These are phyloP conservation scores for Propithecus coquereli DNA, from an alignment of 2,113 vertebrate genomes.

Conservation along the genomic window DNA sequence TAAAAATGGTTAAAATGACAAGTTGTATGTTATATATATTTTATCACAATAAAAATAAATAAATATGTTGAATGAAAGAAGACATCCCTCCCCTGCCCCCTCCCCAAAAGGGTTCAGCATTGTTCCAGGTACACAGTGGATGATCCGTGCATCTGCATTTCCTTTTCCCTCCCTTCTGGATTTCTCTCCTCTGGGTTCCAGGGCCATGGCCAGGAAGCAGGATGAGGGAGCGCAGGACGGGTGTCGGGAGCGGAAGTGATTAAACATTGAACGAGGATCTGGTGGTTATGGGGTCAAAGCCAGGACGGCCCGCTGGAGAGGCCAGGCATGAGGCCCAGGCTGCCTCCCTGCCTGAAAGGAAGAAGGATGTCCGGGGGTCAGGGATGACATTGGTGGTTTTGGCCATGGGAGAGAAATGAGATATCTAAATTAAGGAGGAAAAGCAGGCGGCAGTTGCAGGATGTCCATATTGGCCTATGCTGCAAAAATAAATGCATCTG, in stretches of 20 bases:
- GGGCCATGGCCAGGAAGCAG: slow-evolving; percentile 8
- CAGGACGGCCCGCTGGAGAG: background rate
- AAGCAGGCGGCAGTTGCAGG: slow-evolving; percentile 37
- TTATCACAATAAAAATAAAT: background rate
- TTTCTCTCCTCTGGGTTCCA: slow-evolving; percentile 21
- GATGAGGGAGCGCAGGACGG: slow-evolving; percentile 8
- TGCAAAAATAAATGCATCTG: slow-evolving; percentile 58
- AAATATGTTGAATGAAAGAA: background rate
- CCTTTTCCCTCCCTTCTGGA: background rate
- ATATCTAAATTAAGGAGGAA: slow-evolving; percentile 56
- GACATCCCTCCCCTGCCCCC: no score
- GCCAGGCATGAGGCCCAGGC: background rate
- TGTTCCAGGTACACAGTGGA: background rate
- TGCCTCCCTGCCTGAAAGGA: slow-evolving; percentile 57
- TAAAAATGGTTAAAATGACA: background rate
- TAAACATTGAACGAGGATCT: slow-evolving; percentile 26
- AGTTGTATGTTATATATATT: background rate
- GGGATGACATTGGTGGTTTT: slow-evolving; percentile 37
- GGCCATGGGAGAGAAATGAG: slow-evolving; percentile 40
- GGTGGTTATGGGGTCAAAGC: slow-evolving; percentile 32
- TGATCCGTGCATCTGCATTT: background rate
- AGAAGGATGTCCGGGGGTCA: slow-evolving; percentile 70
- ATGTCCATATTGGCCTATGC: slow-evolving; percentile 42
- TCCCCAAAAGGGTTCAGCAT: background rate
- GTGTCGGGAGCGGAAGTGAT: slow-evolving; percentile 54